phyloP scores from a whole-genome alignment of 2,113 vertebrate genomes.

The Esox niger region DNA sequence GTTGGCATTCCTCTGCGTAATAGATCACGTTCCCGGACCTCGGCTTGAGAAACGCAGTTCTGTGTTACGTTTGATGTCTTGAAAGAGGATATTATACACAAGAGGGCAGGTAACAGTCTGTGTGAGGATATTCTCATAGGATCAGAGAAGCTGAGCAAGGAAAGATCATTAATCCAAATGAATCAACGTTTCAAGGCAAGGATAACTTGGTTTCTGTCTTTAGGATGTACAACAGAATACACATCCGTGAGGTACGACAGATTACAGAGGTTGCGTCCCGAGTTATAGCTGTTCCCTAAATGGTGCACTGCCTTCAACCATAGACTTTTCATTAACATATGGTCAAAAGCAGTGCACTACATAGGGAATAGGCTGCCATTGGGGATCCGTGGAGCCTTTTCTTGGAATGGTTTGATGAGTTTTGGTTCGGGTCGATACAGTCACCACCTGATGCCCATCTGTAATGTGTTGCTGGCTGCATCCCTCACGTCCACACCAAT shows the following conservation, averaged over 20 bases:
- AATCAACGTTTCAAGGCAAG: conserved; percentile 1
- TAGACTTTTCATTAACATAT: too few species aligned
- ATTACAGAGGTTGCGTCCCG: background rate
- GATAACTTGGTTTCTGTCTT: conserved; percentile 12
- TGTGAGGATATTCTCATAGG: background rate
- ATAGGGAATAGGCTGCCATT: conserved; percentile 21
- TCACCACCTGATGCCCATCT: conserved; percentile 47
- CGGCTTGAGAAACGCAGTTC: too few species aligned
- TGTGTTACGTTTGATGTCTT: too few species aligned
- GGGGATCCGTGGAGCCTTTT: conserved; percentile 52
- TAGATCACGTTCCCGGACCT: too few species aligned
- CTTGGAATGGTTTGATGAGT: conserved; percentile 61
- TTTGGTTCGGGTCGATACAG: conserved; percentile 58
- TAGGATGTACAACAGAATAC: conserved; percentile 41
- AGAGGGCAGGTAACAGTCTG: background rate
- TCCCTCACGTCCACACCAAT: conserved; percentile 28
- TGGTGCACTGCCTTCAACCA: too few species aligned
- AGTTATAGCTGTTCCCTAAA: too few species aligned
- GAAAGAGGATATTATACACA: background rate
- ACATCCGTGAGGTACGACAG: conserved; percentile 36
- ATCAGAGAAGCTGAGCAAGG: background rate
- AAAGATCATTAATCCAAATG: background rate
- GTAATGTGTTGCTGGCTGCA: conserved; percentile 40
- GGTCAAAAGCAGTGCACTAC: too few species aligned
- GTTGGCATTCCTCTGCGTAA: too few species aligned